Base-by-base conservation (phyloP, 2,888 invertebrate genomes). In the Busseola fusca region DNA sequence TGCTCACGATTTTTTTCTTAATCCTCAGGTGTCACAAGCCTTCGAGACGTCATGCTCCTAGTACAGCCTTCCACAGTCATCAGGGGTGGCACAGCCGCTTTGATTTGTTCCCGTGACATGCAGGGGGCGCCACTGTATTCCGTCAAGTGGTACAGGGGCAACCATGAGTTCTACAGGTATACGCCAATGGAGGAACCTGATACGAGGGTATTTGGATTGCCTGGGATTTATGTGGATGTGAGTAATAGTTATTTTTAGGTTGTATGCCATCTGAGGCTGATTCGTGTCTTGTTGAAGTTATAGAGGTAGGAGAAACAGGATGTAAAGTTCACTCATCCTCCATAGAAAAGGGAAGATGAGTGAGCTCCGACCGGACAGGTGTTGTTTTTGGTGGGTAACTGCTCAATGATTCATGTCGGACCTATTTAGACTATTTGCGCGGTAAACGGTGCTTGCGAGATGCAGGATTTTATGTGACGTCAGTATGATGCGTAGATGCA, bases 131-230 rank as follows among this genome's bases (percentile, higher is more conserved):
- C 97, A 1, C 96, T 98, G 63, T 98, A 98, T 93, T 97, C 98
- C 6, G 97, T 98, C 78, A 98, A 98, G 95, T 98, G 98, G 97
- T 98, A 98, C 93, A 96, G 98, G 71, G 98, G 98, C 9, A 96
- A 95, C 88, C 96, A 97, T 87, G 98, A 98, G 95, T 98, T 98
- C 94, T 98, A 98, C 94, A 96, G 98, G 82, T 98, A 96, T 89
- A 97, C 97, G 18, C 98, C 98, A 0, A 96, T 96, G 86, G 98
- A 98, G 86, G 92, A 92, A n/a, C 97, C 97, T 9, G 96, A 96
- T 60, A 97, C 96, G 10, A 98, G 97, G 92, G 96, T 97, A 72
- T 98, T 98, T 92, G 96, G 97, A 65, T 95, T 97, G 81, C 96
- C 96, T 21, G 98, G 98, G 79, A 97, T 98, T 80, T 96, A 96